Conservation (phyloP, 2,888 invertebrate genomes). For the Cheilosia soror region DNA sequence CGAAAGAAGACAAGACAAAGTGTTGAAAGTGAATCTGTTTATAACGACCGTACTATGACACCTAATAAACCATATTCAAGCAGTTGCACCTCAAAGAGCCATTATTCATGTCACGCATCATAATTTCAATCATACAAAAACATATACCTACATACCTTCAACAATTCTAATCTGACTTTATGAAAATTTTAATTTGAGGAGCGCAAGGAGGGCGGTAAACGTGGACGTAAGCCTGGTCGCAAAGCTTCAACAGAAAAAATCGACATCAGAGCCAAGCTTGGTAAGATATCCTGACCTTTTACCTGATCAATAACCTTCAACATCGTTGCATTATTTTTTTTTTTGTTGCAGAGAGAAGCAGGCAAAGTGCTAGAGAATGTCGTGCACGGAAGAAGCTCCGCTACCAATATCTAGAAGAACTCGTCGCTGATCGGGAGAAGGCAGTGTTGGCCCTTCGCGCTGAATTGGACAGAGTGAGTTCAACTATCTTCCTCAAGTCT, state of each 20-base stretch:
- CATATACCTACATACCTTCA: background rate
- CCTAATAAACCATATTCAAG: background rate
- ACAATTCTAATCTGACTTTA: constrained; percentile 25
- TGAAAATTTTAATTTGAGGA: constrained; percentile 78
- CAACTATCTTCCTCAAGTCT: background rate
- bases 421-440: constrained; percentile 96
- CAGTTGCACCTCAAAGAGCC: background rate
- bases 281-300: constrained; percentile 83
- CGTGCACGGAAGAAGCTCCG: constrained; percentile 97
- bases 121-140: background rate
- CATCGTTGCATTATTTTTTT: background rate
- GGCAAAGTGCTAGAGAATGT: constrained; percentile 98
- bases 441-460: constrained; percentile 94
- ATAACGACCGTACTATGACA: too few relatives aligned
- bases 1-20: too few relatives aligned
- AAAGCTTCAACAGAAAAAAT: constrained; percentile 93
- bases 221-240: constrained; percentile 94
- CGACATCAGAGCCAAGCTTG: constrained; percentile 97
- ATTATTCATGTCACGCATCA: background rate
- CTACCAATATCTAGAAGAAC: constrained; percentile 97
- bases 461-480: constrained; percentile 93
- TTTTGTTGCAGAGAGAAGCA: constrained; percentile 91
- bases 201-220: constrained; percentile 92
- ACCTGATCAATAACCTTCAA: background rate
- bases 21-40: too few relatives aligned